phyloP scores from a whole-genome alignment of 2,113 vertebrate species.

The Lagopus leucura region DNA sequence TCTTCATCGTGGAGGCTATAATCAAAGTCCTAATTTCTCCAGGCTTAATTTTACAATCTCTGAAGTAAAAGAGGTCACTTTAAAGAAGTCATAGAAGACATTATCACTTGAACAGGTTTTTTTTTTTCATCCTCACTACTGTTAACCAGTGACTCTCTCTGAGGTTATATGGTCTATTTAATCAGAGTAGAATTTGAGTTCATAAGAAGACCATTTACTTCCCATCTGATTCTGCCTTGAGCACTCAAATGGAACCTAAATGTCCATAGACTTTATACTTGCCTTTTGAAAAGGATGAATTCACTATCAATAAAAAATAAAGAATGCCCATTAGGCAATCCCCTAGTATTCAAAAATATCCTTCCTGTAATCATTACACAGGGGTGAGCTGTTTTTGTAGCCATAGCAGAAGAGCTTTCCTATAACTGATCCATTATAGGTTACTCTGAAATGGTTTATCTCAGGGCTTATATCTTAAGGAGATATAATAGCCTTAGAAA shows the following conservation, averaged over 20 bases:
- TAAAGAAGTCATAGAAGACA: neutral
- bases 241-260: neutral
- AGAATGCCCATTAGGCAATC: neutral
- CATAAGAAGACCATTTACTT: slow-evolving; percentile 42
- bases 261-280: slow-evolving; percentile 16
- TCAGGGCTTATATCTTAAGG: neutral
- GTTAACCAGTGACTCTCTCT: slow-evolving; percentile 13
- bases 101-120: slow-evolving; percentile 11
- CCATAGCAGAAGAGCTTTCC: neutral
- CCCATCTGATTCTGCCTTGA: neutral
- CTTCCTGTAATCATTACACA: neutral
- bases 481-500: neutral
- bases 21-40: slow-evolving; percentile 24
- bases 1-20: slow-evolving; percentile 11
- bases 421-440: neutral
- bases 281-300: slow-evolving; percentile 36
- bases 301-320: slow-evolving; percentile 8
- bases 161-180: slow-evolving; percentile 22
- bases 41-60: slow-evolving; percentile 8
- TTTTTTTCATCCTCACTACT: neutral
- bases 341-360: neutral
- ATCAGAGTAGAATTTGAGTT: slow-evolving; percentile 29
- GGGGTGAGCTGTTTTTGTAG: neutral
- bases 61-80: slow-evolving; percentile 3
- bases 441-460: neutral